Conservation (phyloP, 2,113 vertebrate species). For the Myodes glareolus region DNA sequence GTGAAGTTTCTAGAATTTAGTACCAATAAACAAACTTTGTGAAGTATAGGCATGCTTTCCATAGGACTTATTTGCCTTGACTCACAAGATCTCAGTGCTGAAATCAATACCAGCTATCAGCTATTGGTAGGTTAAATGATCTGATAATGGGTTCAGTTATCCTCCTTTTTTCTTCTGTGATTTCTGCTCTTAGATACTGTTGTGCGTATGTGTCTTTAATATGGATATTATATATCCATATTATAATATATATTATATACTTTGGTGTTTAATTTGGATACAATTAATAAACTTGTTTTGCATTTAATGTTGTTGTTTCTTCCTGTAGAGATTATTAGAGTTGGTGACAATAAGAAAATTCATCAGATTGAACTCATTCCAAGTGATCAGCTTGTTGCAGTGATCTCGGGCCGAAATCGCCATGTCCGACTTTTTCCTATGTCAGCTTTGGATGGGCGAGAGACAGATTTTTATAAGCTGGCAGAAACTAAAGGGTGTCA, state of each 20-base stretch:
- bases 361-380: slow-evolving; percentile 96
- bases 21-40: slow-evolving; percentile 12
- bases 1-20: not conserved
- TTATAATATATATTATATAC: too few relatives aligned
- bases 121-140: not conserved
- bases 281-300: slow-evolving; percentile 7
- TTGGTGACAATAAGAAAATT: slow-evolving; percentile 98
- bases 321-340: slow-evolving; percentile 94
- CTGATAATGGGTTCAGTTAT: not conserved
- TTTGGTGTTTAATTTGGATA: slow-evolving; percentile 25
- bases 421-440: slow-evolving; percentile 96
- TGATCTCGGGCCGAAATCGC: slow-evolving; percentile 98
- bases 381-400: slow-evolving; percentile 95
- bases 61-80: not conserved
- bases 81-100: not conserved
- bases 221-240: too few relatives aligned
- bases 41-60: not conserved
- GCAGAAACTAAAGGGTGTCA: slow-evolving; percentile 97
- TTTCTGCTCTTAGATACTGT: slow-evolving; percentile 16
- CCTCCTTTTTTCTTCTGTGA: not conserved
- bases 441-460: slow-evolving; percentile 94
- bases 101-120: not conserved
- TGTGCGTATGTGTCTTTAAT: not conserved
- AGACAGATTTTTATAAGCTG: slow-evolving; percentile 95
- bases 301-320: slow-evolving; percentile 65